Evolutionary conservation across 2,113 vertebrate genomes (phyloP), one percentile per base, ranked within the genome.

Genomic region (Anthoscopus minutus): DNA sequence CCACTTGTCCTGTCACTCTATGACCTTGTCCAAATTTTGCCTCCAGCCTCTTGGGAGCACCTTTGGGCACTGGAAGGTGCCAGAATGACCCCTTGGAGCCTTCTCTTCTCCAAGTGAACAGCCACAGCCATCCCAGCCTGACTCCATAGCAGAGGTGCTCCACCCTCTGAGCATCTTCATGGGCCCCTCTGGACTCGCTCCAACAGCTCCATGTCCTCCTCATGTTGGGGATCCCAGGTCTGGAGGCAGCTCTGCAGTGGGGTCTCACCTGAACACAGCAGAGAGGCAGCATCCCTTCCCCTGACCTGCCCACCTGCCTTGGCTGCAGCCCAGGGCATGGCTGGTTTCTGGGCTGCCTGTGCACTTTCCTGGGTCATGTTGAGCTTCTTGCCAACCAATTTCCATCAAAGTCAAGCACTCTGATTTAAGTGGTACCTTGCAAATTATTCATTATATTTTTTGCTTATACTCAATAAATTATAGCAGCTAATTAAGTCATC

Each of bases 401-500:
- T 61, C 35, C 11, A 69, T 33, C 6, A 18, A 42, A 54, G 73
- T 82, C 69, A 79, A 40, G 70, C 38, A 57, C 27, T 51, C 57
- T 80, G 15, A 45, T 67, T 84, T 86, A 84, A 83, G 15, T 44
- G 16, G 40, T 72, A 69, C 44, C 30, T 40, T 92, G 30, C 16
- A 81, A 81, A 15, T 62, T 81, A 91, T 76, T 86, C 27, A 48
- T 85, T 64, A n/a, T 66, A 53, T 58, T 51, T 69, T 91, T 76
- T 76, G 22, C 15, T 35, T 65, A 35, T 53, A 73, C 17, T 80
- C 69, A 48, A 48, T 80, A 85, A 84, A 95, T 91, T 81, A 72
- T 15, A 64, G 10, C 17, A 74, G 56, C 28, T 93, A 93, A 96
- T 90, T 80, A 92, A 80, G 37, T 27, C 47, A 93, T 78, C 73